A percentile compares a stretch with the other conserved stretches of the same genome.
phyloP scores from a whole-genome alignment of 2,113 vertebrate species.

The Eulacestoma nigropectus region DNA sequence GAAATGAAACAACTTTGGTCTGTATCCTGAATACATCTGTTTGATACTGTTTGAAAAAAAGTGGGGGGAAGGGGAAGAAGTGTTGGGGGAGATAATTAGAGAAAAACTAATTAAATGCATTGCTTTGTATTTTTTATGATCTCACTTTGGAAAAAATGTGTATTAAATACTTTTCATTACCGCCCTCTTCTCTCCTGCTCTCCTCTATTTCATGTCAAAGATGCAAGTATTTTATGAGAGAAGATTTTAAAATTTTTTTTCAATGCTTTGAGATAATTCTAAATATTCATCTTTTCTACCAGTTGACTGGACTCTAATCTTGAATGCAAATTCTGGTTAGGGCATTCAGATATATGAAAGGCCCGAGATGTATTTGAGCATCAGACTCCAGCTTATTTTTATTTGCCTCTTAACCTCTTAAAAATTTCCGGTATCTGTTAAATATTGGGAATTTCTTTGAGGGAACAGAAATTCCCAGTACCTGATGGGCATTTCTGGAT shows the following conservation, averaged over 20 bases:
- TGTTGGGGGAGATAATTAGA: not conserved
- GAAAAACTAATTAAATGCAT: conserved; percentile 3
- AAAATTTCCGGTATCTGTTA: not conserved
- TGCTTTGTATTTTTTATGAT: not conserved
- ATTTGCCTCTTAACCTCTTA: not conserved
- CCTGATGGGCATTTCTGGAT: not conserved
- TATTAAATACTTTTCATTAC: not conserved
- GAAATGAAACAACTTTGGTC: not conserved
- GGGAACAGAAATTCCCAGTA: not conserved
- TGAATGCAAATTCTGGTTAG: not conserved
- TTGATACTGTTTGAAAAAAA: not conserved
- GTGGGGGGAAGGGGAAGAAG: not conserved
- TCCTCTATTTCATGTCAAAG: not conserved
- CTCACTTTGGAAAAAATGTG: not conserved
- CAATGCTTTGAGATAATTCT: not conserved
- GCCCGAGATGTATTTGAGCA: not conserved
- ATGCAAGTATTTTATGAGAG: not conserved
- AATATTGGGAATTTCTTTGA: not conserved
- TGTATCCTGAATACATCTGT: not conserved
- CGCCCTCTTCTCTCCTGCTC: not conserved
- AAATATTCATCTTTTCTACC: not conserved
- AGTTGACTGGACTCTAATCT: not conserved
- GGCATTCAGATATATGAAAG: not conserved
- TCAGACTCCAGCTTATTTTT: not conserved
- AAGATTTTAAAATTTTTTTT: not conserved